Evolutionary conservation across 2,888 invertebrate genomes (phyloP).

Genomic region (Parnassius orleans): DNA sequence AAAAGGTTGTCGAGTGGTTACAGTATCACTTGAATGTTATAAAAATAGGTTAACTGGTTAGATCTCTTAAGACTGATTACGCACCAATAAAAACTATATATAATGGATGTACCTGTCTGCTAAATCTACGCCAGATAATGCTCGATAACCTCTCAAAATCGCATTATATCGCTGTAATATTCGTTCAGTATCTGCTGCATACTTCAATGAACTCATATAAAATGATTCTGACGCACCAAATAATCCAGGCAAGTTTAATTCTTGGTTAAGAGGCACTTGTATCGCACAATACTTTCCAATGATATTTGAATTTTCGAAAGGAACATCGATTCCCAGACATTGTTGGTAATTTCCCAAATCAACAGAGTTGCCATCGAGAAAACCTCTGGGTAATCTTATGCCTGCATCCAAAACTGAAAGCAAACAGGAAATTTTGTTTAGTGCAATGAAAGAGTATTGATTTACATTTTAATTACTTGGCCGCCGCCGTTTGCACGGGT

Average conservation of each 20-base stretch:
- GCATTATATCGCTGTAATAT: slow-evolving; percentile 2
- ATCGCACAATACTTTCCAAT: slow-evolving; percentile 55
- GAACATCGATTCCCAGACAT: slow-evolving; percentile 42
- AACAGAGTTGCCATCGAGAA: slow-evolving; percentile 37
- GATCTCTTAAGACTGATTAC: too few species aligned
- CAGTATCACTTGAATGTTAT: too few species aligned
- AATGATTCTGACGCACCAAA: slow-evolving; percentile 14
- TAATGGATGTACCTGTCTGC: slow-evolving; percentile 14
- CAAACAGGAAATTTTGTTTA: slow-evolving; percentile 12
- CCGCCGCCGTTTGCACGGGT: too few species aligned
- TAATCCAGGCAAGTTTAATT: slow-evolving; percentile 30
- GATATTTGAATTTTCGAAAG: slow-evolving; percentile 34
- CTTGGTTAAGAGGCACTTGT: slow-evolving; percentile 38
- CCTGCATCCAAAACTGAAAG: slow-evolving; percentile 46
- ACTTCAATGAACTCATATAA: slow-evolving; percentile 4
- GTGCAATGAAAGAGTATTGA: background rate
- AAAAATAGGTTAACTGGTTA: too few species aligned
- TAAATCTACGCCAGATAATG: slow-evolving; percentile 8
- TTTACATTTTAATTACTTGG: too few species aligned
- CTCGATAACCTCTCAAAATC: slow-evolving; percentile 2
- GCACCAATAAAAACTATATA: too few species aligned
- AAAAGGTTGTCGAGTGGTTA: too few species aligned
- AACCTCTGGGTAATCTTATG: slow-evolving; percentile 42
- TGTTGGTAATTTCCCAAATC: slow-evolving; percentile 49
- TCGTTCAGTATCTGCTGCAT: slow-evolving; percentile 19